Percentiles rank a stretch among this genome's conserved stretches.
Evolutionary conservation across 2,888 invertebrate species (phyloP).

Genomic region (Chymomyza procnemis): DNA sequence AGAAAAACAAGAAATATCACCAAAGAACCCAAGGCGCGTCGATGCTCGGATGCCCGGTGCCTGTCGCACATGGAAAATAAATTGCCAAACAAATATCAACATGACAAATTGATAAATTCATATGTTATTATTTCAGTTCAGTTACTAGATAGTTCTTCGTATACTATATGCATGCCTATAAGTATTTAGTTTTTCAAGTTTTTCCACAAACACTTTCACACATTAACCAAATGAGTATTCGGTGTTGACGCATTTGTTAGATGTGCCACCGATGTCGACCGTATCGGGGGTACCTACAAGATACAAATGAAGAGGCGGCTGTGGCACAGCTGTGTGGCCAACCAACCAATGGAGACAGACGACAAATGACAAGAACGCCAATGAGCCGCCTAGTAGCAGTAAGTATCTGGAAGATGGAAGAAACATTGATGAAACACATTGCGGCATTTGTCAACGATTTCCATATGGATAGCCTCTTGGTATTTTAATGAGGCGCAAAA

Average conservation of each 20-base stretch:
- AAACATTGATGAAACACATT: conserved; percentile 72
- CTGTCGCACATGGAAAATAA: conserved; percentile 64
- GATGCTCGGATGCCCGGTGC: conserved; percentile 10
- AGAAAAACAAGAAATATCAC: conserved; percentile 4
- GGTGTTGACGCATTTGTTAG: conserved; percentile 74
- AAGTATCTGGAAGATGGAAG: conserved; percentile 50
- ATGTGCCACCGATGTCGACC: conserved; percentile 34
- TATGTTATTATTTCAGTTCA: conserved; percentile 70
- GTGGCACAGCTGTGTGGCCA: conserved; percentile 55
- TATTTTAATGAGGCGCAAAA: conserved; percentile 72
- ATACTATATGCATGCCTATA: background rate
- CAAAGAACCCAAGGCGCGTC: background rate
- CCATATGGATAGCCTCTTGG: conserved; percentile 57
- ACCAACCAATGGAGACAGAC: conserved; percentile 30
- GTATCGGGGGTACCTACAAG: conserved; percentile 29
- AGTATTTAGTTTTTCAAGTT: conserved; percentile 3
- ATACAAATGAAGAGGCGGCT: conserved; percentile 62
- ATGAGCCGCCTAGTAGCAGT: background rate
- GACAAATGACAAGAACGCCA: conserved; percentile 22
- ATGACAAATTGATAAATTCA: conserved; percentile 75
- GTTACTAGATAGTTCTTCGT: conserved; percentile 40
- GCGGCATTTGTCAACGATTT: conserved; percentile 67
- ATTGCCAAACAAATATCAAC: conserved; percentile 73
- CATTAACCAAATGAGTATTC: conserved; percentile 74
- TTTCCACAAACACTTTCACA: conserved; percentile 49